These are phyloP conservation scores for Gymnothorax javanicus DNA, from an alignment of 2,797 vertebrate genomes.

Conservation along the genomic window DNA sequence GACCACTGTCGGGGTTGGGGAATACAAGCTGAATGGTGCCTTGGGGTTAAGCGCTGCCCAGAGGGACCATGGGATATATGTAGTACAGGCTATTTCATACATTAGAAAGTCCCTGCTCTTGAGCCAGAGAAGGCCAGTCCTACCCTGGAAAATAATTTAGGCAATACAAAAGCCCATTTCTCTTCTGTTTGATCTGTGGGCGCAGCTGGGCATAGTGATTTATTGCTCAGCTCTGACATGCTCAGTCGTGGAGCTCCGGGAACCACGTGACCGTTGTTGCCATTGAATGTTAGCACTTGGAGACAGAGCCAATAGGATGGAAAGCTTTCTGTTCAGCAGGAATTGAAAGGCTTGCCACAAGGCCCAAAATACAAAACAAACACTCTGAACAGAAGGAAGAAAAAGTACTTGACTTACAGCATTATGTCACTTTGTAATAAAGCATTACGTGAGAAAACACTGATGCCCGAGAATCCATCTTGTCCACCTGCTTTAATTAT, in stretches of 20 bases:
- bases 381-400: conserved; percentile 27
- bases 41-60: conserved; percentile 20
- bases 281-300: conserved; percentile 28
- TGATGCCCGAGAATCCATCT: neutral
- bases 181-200: conserved; percentile 66
- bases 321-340: conserved; percentile 33
- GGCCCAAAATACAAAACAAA: conserved; percentile 27
- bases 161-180: conserved; percentile 67
- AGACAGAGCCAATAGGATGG: conserved; percentile 28
- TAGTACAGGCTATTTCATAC: conserved; percentile 20
- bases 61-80: conserved; percentile 30
- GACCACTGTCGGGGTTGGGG: neutral
- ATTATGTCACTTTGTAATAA: neutral
- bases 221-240: conserved; percentile 53
- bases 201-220: conserved; percentile 65
- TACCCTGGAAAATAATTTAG: conserved; percentile 67
- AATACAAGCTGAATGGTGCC: conserved; percentile 26
- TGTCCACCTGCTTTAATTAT: neutral
- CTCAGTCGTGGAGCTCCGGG: conserved; percentile 34
- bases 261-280: conserved; percentile 35
- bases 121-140: conserved; percentile 26
- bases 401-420: neutral
- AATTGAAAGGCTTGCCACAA: conserved; percentile 34
- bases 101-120: conserved; percentile 9
- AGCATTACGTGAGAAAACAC: neutral